Conservation (phyloP, 2,113 vertebrate genomes). For the Elachura formosa region DNA sequence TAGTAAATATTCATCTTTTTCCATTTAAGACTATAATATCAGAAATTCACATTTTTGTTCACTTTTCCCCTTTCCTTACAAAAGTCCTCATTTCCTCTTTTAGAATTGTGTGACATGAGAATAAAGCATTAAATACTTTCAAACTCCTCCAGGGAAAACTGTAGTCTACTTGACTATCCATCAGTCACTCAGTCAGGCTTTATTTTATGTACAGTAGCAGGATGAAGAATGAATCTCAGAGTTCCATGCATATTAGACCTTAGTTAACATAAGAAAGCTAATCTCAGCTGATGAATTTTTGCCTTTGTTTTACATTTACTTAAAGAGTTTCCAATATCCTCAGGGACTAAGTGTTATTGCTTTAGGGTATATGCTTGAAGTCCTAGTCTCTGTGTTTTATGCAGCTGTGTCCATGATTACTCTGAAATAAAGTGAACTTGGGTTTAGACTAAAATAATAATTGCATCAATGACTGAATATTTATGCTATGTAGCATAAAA, state of each 20-base stretch:
- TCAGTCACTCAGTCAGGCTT: neutral
- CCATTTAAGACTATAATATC: neutral
- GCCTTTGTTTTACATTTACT: neutral
- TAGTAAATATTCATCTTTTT: neutral
- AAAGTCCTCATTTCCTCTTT: neutral
- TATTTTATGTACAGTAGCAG: neutral
- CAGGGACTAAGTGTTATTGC: neutral
- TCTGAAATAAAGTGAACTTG: neutral
- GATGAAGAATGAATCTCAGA: neutral
- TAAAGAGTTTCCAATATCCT: neutral
- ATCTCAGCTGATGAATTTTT: neutral
- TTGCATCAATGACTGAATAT: neutral
- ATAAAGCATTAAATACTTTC: neutral
- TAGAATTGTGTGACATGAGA: neutral
- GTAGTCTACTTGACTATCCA: neutral
- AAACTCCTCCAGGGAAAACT: neutral
- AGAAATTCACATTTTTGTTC: neutral
- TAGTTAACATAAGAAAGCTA: constrained; percentile 3
- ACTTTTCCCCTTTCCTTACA: neutral
- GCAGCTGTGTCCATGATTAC: neutral
- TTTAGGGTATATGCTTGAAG: neutral
- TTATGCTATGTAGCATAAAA: neutral
- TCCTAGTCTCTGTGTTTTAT: neutral
- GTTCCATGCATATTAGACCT: neutral
- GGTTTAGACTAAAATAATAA: neutral